phyloP scores from a whole-genome alignment of 2,888 invertebrate species.

The Tromatobia lineatoria region DNA sequence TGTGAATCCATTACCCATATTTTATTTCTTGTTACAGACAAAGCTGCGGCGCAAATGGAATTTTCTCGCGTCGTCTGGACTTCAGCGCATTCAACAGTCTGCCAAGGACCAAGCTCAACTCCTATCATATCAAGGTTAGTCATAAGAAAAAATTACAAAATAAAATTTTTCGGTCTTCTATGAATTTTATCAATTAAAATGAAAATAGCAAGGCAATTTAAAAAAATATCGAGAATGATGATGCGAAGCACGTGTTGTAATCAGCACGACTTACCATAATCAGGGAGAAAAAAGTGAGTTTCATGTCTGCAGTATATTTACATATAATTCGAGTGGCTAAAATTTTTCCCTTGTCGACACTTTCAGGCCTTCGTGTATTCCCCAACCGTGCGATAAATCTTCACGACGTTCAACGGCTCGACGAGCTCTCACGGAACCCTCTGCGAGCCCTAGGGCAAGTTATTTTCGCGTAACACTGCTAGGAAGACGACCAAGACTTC shows the following conservation, averaged over 20 bases:
- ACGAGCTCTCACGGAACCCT: conserved; percentile 50
- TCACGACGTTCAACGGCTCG: conserved; percentile 55
- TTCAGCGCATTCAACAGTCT: conserved; percentile 97
- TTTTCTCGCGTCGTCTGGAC: conserved; percentile 97
- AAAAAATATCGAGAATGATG: not conserved
- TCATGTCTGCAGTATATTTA: conserved; percentile 5
- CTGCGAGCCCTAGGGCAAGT: conserved; percentile 63
- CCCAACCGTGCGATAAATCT: conserved; percentile 65
- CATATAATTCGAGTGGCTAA: conserved; percentile 30
- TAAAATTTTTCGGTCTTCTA: not conserved
- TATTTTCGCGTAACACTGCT: conserved; percentile 62
- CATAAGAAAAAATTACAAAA: not conserved
- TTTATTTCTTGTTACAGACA: conserved; percentile 88
- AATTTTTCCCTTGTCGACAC: conserved; percentile 44
- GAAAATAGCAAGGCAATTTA: not conserved
- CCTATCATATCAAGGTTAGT: conserved; percentile 99
- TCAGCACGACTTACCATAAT: not conserved
- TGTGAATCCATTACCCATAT: not conserved
- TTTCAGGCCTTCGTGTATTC: conserved; percentile 45
- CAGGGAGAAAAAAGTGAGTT: not conserved
- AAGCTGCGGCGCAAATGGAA: conserved; percentile 95
- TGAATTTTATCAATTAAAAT: not conserved
- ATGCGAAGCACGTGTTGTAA: not conserved
- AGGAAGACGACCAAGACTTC: conserved; percentile 44
- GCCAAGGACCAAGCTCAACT: conserved; percentile 98